Conservation (phyloP, 2,888 invertebrate species). For the Euzetes globulus region DNA sequence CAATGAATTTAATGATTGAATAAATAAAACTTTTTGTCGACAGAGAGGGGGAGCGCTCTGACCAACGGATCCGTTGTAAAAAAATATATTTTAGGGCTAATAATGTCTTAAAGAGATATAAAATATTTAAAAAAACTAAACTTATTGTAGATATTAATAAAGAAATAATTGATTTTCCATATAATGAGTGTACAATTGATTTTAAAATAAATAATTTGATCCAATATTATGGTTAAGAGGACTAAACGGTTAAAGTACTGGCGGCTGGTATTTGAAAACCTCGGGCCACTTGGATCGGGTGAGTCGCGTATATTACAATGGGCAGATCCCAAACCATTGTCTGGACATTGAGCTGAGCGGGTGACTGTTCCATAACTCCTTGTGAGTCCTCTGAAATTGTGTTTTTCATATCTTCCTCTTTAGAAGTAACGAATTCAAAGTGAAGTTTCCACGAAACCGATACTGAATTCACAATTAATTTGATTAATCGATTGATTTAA, state of each 20-base stretch:
- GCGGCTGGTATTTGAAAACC: conserved; percentile 38
- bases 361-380: conserved; percentile 66
- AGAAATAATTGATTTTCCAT: neutral
- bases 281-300: conserved; percentile 53
- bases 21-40: neutral
- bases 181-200: neutral
- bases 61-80: conserved; percentile 9
- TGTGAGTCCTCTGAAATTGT: conserved; percentile 46
- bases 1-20: neutral
- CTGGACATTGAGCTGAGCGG: conserved; percentile 77
- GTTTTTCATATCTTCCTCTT: conserved; percentile 42
- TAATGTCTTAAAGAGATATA: neutral
- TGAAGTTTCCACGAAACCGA: conserved; percentile 86
- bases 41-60: conserved; percentile 28
- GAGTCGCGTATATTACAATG: conserved; percentile 83
- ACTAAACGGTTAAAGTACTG: conserved; percentile 30
- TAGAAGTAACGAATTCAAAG: conserved; percentile 91
- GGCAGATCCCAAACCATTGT: conserved; percentile 99
- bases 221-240: neutral
- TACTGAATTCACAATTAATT: conserved; percentile 53
- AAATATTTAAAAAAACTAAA: conserved; percentile 24
- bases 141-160: neutral
- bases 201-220: neutral
- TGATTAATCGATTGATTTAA: neutral
- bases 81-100: conserved; percentile 12